Evolutionary conservation across 2,888 invertebrate genomes (phyloP), one percentile per base, ranked within the genome.

Genomic region (Syrphus vitripennis): DNA sequence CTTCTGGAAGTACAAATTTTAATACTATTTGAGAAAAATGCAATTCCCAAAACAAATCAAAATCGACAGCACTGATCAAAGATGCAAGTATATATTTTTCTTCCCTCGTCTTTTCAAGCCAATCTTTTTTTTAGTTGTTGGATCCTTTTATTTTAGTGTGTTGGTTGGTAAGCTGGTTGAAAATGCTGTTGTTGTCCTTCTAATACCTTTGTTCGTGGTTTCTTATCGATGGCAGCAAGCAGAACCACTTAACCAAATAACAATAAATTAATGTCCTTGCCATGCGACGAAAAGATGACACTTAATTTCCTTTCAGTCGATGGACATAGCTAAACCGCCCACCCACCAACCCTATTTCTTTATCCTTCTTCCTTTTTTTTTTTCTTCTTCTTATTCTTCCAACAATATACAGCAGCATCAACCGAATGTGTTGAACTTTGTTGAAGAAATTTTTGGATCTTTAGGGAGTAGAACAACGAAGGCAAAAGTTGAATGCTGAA

Each of bases 171-270:
- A 5, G 50, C n/a, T 26, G 37, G 37, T 40, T 65, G 7, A n/a
- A 53, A 75, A 48, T 69, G 21, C 37, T 79, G 55, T 45, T 69
- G 74, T 61, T 79, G 34, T 72, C 50, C 24, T 69, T 63, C 63
- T 72, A 53, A 45, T 70, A 74, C 63, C 61, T 63, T 83, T 83
- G 79, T 83, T 70, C 74, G 74, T 70, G 37, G 63, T 42, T 69
- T 45, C 79, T 83, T 83, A 83, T 83, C 83, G 74, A 83, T 83
- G 83, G 79, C 83, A 83, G 67, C 79, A 83, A 83, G 72, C 83
- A 83, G 83, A 83, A 83, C 83, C 79, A 83, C 83, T 83, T 83
- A 83, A 83, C 83, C 83, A 83, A 83, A 83, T 83, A 83, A 83
- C 83, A 83, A 83, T 79, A 83, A 83, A 83, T 83, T 83, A 83